These are phyloP conservation scores for Micromys minutus DNA, from an alignment of 2,113 vertebrate species.

Conservation along the genomic window DNA sequence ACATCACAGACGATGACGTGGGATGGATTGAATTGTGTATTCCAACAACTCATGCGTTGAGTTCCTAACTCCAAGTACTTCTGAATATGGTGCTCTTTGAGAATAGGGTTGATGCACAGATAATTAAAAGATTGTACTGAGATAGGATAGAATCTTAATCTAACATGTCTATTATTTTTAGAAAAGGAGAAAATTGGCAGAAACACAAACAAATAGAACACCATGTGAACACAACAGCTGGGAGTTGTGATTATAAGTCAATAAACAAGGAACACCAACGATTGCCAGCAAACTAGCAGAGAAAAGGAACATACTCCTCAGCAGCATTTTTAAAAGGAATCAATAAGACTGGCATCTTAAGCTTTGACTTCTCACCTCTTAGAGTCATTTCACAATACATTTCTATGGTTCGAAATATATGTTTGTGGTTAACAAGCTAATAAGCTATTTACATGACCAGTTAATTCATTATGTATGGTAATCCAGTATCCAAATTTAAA, in stretches of 20 bases:
- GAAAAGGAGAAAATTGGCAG: not conserved
- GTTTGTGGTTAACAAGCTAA: not conserved
- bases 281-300: not conserved
- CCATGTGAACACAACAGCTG: not conserved
- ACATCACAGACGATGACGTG: not conserved
- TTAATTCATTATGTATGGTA: not conserved
- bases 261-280: not conserved
- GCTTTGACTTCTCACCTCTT: not conserved
- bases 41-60: not conserved
- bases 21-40: not conserved
- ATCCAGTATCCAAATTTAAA: slow-evolving; percentile 5
- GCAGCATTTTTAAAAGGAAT: not conserved
- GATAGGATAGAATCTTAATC: not conserved
- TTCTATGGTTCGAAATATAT: not conserved
- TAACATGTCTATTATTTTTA: not conserved
- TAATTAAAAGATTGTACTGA: not conserved
- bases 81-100: not conserved
- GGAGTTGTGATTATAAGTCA: not conserved
- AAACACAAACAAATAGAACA: not conserved
- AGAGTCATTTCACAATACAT: not conserved
- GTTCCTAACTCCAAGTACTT: not conserved
- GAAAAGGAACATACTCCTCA: not conserved
- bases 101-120: not conserved
- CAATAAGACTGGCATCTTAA: not conserved
- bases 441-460: not conserved